Evolutionary conservation across 2,113 vertebrate genomes (phyloP), one percentile per base, ranked within the genome.

Genomic region (Thunnus thynnus): DNA sequence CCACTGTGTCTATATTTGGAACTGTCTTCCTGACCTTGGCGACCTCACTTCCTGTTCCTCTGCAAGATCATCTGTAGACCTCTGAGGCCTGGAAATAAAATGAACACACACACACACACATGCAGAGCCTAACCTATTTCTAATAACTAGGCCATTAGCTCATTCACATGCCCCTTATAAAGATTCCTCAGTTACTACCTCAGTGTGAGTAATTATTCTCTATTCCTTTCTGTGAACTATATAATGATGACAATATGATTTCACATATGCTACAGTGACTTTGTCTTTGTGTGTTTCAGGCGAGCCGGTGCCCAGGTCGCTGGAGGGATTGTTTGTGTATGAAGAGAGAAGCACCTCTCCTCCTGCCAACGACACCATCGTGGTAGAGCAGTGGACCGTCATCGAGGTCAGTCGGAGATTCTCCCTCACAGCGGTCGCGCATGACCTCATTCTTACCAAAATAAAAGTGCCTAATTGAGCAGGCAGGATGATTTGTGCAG

Each of bases 311-410:
- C 96, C 97, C 50, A 95, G 97, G 78, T 97, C 97, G 44, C 95
- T 99, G 91, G 98, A 99, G 86, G 98, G 98, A 7, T 89, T 99
- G 89, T 99, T 99, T 84, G 95, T 99, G 83, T 99, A 97, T 0
- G 98, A 99, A 93, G 98, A 99, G 92, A 95, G 94, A 68, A 94
- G 90, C 88, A 90, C 92, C 3, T 86, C 92, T 6, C 79, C 94
- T 46, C 93, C 94, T 25, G 97, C 96, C 93, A 98, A 99, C 65
- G 98, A 99, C 92, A 96, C 97, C 68, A 98, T 99, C 46, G 96
- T 99, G 18, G 98, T 99, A 3, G 98, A 99, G 92, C 98, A 99
- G 93, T 99, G 97, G 97, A 99, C 97, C 0, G 94, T 99, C 80
- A 96, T 99, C 72, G 97, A 99, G 96, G 98, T 99, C 90, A 95